Conservation (phyloP, 2,888 invertebrate species). For the Crossocerus cetratus region DNA sequence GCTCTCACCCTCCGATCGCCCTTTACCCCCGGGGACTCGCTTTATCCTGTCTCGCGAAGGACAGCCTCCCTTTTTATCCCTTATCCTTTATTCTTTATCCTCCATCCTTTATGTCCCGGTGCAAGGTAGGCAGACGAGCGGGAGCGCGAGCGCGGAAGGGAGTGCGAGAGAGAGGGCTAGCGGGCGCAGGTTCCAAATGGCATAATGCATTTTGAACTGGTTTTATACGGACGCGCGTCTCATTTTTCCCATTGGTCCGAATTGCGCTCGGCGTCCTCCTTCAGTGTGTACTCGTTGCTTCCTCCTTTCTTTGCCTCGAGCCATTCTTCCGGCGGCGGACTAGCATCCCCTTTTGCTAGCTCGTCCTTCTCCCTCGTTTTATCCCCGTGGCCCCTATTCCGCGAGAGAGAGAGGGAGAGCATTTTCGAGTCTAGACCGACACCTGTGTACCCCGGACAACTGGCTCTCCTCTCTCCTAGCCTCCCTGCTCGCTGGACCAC, state of each 20-base stretch:
- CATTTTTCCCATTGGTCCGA: constrained; percentile 65
- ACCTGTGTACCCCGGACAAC: constrained; percentile 69
- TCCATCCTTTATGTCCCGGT: constrained; percentile 66
- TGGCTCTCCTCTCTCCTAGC: constrained; percentile 28
- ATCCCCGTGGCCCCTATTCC: constrained; percentile 27
- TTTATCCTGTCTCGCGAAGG: constrained; percentile 41
- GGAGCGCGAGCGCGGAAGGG: background rate
- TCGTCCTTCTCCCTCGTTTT: constrained; percentile 23
- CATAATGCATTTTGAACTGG: constrained; percentile 73
- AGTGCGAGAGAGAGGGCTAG: constrained; percentile 19
- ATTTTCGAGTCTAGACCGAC: constrained; percentile 76
- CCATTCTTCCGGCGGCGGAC: constrained; percentile 36
- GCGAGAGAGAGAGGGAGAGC: constrained; percentile 25
- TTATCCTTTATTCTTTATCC: constrained; percentile 66
- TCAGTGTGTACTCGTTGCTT: constrained; percentile 25
- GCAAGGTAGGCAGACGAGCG: constrained; percentile 53
- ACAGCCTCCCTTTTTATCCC: constrained; percentile 57
- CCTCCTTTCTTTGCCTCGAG: constrained; percentile 55
- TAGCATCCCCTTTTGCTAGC: constrained; percentile 1
- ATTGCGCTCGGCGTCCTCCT: constrained; percentile 53
- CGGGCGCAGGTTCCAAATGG: constrained; percentile 53
- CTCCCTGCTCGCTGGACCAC: background rate
- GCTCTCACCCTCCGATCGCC: constrained; percentile 22
- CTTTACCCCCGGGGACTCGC: constrained; percentile 37
- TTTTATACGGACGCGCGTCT: constrained; percentile 64